Percentiles rank a stretch among this genome's conserved stretches.
phyloP scores from a whole-genome alignment of 2,888 invertebrate genomes.

The Lithophane socia region DNA sequence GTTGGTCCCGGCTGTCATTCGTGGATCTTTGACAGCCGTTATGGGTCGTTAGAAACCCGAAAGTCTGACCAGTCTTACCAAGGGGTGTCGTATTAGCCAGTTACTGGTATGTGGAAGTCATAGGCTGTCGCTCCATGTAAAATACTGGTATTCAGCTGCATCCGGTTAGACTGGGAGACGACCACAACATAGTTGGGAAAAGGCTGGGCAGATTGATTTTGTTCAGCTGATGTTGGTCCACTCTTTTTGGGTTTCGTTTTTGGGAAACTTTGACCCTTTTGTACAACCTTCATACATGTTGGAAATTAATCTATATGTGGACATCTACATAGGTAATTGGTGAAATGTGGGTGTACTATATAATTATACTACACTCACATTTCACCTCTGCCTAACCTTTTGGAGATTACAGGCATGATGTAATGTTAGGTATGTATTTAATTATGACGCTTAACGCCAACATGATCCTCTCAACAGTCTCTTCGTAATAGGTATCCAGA shows the following conservation, averaged over 20 bases:
- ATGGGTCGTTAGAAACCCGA: background rate
- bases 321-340: too few relatives aligned
- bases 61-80: background rate
- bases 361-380: too few relatives aligned
- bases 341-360: too few relatives aligned
- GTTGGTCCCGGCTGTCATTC: background rate
- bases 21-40: background rate
- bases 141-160: background rate
- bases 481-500: slow-evolving; percentile 3
- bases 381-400: too few relatives aligned
- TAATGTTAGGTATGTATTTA: background rate
- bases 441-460: background rate
- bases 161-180: background rate
- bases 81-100: background rate
- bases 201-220: background rate
- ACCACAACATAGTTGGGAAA: background rate
- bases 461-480: background rate
- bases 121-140: background rate
- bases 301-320: too few relatives aligned
- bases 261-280: background rate
- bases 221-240: slow-evolving; percentile 11
- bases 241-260: slow-evolving; percentile 2
- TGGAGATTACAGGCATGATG: too few relatives aligned
- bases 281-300: too few relatives aligned
- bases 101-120: background rate